Conservation (phyloP, 2,888 invertebrate species). For the Nephrotoma guestfalica region DNA sequence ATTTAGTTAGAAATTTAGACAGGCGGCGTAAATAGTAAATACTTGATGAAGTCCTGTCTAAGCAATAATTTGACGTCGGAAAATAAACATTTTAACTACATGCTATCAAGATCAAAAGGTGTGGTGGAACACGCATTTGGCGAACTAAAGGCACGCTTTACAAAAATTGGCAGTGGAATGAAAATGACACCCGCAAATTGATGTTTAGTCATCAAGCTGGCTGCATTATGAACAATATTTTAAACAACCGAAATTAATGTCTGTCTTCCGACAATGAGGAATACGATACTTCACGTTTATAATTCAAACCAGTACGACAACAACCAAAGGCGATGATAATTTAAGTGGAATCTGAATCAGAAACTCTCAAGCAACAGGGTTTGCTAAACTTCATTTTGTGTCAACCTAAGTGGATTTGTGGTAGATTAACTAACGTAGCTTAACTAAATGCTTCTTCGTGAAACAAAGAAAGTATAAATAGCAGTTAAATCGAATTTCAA, state of each 20-base stretch:
- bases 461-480: too few relatives aligned
- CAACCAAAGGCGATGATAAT: too few relatives aligned
- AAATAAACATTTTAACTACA: conserved; percentile 9
- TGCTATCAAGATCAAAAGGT: conserved; percentile 8
- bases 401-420: too few relatives aligned
- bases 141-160: conserved; percentile 12
- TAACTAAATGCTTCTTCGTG: too few relatives aligned
- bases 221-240: conserved; percentile 8
- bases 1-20: too few relatives aligned
- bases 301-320: not conserved
- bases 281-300: not conserved
- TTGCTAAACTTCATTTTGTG: too few relatives aligned
- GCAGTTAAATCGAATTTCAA: too few relatives aligned
- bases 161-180: conserved; percentile 10
- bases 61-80: conserved; percentile 2
- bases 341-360: not conserved
- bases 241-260: not conserved
- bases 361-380: too few relatives aligned
- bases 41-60: conserved; percentile 11
- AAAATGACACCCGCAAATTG: conserved; percentile 6
- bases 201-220: conserved; percentile 6
- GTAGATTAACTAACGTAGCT: too few relatives aligned
- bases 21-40: too few relatives aligned
- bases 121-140: conserved; percentile 8
- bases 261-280: not conserved